These are phyloP conservation scores for Cataglyphis cursor DNA, from an alignment of 2,888 invertebrate species.

Conservation along the genomic window DNA sequence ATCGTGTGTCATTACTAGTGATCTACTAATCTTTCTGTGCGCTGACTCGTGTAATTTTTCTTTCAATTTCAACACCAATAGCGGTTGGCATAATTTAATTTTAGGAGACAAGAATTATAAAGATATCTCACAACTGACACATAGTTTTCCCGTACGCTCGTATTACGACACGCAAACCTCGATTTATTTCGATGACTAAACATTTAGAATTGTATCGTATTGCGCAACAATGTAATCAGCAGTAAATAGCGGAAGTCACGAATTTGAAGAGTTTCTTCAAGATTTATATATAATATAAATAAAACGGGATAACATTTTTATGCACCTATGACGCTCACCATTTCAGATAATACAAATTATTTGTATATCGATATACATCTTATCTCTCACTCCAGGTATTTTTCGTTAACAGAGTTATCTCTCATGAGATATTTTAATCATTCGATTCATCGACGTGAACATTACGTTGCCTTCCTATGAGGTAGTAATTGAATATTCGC, in stretches of 20 bases:
- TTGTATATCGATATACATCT: not conserved
- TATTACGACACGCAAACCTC: not conserved
- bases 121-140: not conserved
- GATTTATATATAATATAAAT: slow-evolving; percentile 6
- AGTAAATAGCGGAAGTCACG: not conserved
- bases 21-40: slow-evolving; percentile 58
- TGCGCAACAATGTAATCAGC: not conserved
- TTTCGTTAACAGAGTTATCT: too few relatives aligned
- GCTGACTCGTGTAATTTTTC: slow-evolving; percentile 55
- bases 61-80: slow-evolving; percentile 36
- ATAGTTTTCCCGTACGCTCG: not conserved
- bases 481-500: slow-evolving; percentile 29
- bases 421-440: not conserved
- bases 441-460: not conserved
- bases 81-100: not conserved
- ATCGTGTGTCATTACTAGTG: slow-evolving; percentile 30
- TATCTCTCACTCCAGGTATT: too few relatives aligned
- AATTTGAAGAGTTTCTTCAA: not conserved
- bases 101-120: not conserved
- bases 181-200: slow-evolving; percentile 48
- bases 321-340: too few relatives aligned
- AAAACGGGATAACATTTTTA: not conserved
- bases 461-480: not conserved
- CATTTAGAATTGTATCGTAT: not conserved
- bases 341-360: not conserved